These are phyloP conservation scores for Amyelois transitella DNA, from an alignment of 1,140 invertebrate genomes.

Conservation along the genomic window DNA sequence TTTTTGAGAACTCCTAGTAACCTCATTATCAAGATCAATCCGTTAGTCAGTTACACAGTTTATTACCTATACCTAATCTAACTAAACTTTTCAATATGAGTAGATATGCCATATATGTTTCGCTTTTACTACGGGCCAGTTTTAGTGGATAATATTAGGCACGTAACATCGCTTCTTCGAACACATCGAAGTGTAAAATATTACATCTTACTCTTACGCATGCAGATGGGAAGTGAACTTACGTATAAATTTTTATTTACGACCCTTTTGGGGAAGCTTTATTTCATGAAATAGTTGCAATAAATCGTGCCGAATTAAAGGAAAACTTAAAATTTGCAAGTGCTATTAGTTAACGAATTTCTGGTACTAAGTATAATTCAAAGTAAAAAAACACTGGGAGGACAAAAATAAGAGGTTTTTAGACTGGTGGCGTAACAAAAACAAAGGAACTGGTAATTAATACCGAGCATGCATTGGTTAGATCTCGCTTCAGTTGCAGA, in stretches of 20 bases:
- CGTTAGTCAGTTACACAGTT: no score
- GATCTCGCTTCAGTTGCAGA: neutral
- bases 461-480: neutral
- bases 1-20: no score
- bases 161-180: conserved; percentile 37
- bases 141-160: conserved; percentile 30
- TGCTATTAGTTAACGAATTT: no score
- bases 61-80: no score
- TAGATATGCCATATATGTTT: no score
- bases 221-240: conserved; percentile 21
- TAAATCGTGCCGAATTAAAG: neutral
- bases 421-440: neutral
- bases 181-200: conserved; percentile 47
- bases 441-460: neutral
- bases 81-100: no score
- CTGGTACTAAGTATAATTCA: no score
- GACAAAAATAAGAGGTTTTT: neutral
- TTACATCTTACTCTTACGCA: conserved; percentile 32
- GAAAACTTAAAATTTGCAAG: no score
- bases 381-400: neutral
- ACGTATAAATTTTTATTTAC: conserved; percentile 33
- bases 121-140: no score
- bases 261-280: conserved; percentile 21
- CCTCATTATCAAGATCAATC: no score
- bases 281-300: conserved; percentile 1